Evolutionary conservation across 2,888 invertebrate species (phyloP), one percentile per base, ranked within the genome.

Genomic region (Cotesia congregata): DNA sequence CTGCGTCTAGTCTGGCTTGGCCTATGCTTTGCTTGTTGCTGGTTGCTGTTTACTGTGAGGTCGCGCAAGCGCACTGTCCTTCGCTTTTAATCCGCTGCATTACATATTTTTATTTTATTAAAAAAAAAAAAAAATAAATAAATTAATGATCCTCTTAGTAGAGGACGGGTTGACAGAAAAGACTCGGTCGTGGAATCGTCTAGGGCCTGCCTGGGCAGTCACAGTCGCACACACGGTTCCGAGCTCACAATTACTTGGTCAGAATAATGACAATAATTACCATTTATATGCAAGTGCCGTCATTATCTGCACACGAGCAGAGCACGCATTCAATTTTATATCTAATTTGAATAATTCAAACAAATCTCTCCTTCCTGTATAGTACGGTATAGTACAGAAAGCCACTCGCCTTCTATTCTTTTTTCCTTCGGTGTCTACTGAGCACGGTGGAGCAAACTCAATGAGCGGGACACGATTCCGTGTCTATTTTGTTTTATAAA

Each of bases 261-360:
- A 88, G 87, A 88, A 88, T 88, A 88, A 88, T 88, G 88, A 88
- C 88, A 88, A 88, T 88, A 88, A 88, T 88, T 88, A 88, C 88
- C 88, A 88, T 88, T 88, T 88, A 88, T 88, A 88, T 87, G 88
- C 88, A 88, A 88, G 88, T 88, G 88, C 87, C 87, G 88, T 88
- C 88, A 88, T 88, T 88, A 88, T 88, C 88, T 88, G 88, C 88
- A 88, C 88, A 88, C 88, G 88, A 88, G 86, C 87, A 86, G 85
- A 87, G 87, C 88, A 88, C 88, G 88, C 88, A 88, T 88, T 88
- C 88, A 88, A 88, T 88, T 88, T 88, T 86, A 87, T 87, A 88
- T 88, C 88, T 88, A 88, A 88, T 88, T 88, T 88, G 87, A 88
- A 88, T 88, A 88, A 88, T 88, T 88, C 87, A 88, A 88, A 88